A percentile compares a stretch with the other conserved stretches of the same genome.
Evolutionary conservation across 2,113 vertebrate species (phyloP).

Genomic region (Cynocephalus volans): DNA sequence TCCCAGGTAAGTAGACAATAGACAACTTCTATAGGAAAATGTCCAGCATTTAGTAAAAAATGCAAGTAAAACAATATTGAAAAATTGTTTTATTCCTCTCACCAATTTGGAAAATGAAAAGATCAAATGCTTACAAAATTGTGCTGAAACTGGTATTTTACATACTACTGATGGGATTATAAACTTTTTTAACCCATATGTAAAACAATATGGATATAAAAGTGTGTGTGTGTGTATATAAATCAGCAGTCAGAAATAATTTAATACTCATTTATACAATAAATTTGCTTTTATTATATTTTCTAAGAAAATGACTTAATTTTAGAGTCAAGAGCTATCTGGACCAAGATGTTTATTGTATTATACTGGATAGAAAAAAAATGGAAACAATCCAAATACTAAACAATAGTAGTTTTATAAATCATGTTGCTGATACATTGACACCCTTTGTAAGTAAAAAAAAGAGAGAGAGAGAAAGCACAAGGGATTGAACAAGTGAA

Average conservation of each 20-base stretch:
- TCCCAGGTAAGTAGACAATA: neutral
- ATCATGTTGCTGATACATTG: neutral
- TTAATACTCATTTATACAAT: conserved; percentile 22
- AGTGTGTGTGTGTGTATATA: neutral
- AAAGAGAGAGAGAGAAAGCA: neutral
- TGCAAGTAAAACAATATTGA: neutral
- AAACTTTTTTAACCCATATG: neutral
- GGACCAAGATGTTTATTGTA: conserved; percentile 31
- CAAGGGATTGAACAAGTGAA: conserved; percentile 41
- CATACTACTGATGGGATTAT: neutral
- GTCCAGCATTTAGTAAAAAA: neutral
- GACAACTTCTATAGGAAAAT: neutral
- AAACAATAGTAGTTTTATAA: conserved; percentile 26
- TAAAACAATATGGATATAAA: neutral
- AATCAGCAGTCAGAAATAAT: neutral
- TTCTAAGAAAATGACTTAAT: conserved; percentile 13
- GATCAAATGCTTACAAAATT: neutral
- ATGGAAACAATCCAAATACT: neutral
- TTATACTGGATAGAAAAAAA: neutral
- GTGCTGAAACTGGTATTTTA: neutral
- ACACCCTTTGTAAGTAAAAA: neutral
- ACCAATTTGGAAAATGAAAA: conserved; percentile 33
- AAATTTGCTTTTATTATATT: neutral
- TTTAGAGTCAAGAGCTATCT: neutral
- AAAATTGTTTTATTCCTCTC: neutral